These are phyloP conservation scores for Gnathonemus longibarbis DNA, from an alignment of 2,113 vertebrate species.

Conservation along the genomic window DNA sequence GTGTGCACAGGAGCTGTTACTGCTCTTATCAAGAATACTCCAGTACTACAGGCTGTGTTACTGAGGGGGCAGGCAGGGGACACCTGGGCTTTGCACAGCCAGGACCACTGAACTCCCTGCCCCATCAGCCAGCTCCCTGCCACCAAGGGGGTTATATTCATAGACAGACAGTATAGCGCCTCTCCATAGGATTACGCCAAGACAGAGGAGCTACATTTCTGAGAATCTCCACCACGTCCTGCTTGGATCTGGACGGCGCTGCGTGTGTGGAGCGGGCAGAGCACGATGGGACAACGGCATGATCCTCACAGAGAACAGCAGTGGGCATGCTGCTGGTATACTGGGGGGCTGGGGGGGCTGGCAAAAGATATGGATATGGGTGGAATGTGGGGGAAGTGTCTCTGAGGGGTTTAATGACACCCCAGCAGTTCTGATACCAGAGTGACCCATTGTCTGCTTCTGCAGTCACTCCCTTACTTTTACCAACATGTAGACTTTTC, in stretches of 20 bases:
- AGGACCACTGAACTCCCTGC: background rate
- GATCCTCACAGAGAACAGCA: background rate
- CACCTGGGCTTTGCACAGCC: background rate
- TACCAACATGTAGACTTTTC: background rate
- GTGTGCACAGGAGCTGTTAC: background rate
- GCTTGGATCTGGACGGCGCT: background rate
- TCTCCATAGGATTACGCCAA: background rate
- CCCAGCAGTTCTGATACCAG: background rate
- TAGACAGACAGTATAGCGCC: background rate
- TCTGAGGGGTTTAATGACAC: constrained; percentile 10
- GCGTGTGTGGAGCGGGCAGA: background rate
- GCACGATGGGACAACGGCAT: background rate
- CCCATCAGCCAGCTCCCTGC: background rate
- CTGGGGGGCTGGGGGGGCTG: background rate
- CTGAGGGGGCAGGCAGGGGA: background rate
- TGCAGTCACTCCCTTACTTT: background rate
- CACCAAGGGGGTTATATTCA: background rate
- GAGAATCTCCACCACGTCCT: background rate
- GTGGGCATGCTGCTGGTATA: background rate
- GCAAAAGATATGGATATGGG: background rate
- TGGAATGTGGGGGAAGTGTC: background rate
- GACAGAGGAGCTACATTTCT: background rate
- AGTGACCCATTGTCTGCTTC: background rate
- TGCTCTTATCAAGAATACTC: background rate
- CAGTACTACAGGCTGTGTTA: background rate